A percentile compares a stretch with the other conserved stretches of the same genome.
These are phyloP conservation scores for Mustela lutreola DNA, from an alignment of 2,113 vertebrate species.

Conservation along the genomic window DNA sequence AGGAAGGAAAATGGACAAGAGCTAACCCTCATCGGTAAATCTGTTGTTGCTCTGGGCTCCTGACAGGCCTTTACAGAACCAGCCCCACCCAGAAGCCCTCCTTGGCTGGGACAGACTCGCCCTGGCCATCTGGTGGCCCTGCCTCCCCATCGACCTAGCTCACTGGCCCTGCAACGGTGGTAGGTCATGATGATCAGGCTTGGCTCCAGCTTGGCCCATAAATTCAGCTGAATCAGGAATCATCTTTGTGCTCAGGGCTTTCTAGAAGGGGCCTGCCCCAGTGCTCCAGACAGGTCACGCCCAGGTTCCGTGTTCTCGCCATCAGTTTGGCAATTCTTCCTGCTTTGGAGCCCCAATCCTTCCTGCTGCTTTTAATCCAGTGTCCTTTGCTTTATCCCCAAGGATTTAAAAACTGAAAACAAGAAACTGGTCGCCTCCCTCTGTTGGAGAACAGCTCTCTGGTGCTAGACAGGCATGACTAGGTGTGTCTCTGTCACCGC, in stretches of 20 bases:
- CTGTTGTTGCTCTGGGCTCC: background rate
- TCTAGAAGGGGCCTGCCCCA: background rate
- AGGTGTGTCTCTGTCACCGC: no score
- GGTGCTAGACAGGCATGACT: background rate
- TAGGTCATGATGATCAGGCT: background rate
- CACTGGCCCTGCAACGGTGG: fast-evolving
- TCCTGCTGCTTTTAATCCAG: conserved; percentile 1
- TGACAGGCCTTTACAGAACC: background rate
- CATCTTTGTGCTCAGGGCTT: background rate
- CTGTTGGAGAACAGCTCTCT: background rate
- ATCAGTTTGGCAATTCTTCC: background rate
- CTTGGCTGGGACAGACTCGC: no score
- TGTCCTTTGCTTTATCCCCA: background rate
- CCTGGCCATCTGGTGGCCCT: background rate
- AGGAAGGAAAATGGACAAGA: background rate
- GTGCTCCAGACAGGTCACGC: background rate
- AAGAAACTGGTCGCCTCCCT: background rate
- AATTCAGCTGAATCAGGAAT: background rate
- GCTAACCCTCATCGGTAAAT: background rate
- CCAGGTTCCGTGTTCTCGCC: background rate
- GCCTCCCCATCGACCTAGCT: no score
- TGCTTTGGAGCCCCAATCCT: background rate
- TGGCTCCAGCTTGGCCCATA: background rate
- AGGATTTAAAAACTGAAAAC: background rate
- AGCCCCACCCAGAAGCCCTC: background rate